phyloP scores from a whole-genome alignment of 1,140 invertebrate species.

The Aleiodes sp. region DNA sequence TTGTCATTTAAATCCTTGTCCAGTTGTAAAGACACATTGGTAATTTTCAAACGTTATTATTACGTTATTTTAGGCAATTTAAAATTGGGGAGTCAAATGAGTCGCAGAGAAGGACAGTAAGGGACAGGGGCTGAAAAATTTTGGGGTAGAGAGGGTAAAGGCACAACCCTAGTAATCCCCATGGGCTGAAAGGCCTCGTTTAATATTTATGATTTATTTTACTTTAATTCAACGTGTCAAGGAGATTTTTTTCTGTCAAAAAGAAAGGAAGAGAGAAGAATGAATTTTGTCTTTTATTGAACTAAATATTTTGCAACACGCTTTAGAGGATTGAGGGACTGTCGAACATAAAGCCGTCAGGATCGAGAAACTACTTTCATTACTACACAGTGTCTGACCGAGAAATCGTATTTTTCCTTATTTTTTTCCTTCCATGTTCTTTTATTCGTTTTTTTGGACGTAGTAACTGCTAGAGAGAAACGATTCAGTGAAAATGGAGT shows the following conservation, averaged over 20 bases:
- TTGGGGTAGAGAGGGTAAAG: conserved; percentile 31
- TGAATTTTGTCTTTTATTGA: too few relatives aligned
- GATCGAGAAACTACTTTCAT: not conserved
- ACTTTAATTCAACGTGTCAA: conserved; percentile 65
- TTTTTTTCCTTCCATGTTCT: too few relatives aligned
- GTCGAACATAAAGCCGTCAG: not conserved
- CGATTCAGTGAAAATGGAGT: conserved; percentile 13
- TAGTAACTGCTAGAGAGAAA: not conserved
- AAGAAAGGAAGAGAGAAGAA: too few relatives aligned
- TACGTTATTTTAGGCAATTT: not conserved
- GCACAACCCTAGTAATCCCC: conserved; percentile 59
- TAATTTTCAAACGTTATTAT: conserved; percentile 54
- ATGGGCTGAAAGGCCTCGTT: conserved; percentile 61
- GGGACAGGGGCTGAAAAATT: too few relatives aligned
- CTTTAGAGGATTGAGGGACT: not conserved
- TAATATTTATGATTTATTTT: conserved; percentile 69
- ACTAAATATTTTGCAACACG: too few relatives aligned
- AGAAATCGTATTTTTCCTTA: not conserved
- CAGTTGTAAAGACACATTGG: conserved; percentile 46
- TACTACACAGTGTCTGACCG: not conserved
- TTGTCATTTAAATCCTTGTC: conserved; percentile 62
- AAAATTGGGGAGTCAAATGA: conserved; percentile 26
- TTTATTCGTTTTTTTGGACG: not conserved
- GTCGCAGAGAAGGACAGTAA: conserved; percentile 3
- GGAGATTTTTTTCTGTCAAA: conserved; percentile 30